Evolutionary conservation across 2,113 vertebrate genomes (phyloP).

Genomic region (Poeciliopsis prolifica): DNA sequence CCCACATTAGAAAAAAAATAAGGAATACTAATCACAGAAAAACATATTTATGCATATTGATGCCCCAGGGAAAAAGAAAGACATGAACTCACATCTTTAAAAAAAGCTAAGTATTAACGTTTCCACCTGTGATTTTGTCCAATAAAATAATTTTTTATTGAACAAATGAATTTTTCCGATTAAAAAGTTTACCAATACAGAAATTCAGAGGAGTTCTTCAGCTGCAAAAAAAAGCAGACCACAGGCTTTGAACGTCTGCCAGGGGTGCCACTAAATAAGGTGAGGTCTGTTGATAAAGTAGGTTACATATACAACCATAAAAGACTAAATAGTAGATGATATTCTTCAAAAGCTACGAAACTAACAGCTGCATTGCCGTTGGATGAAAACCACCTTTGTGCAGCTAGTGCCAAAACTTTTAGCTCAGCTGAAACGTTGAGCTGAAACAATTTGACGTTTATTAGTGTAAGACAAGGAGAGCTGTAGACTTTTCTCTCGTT

Average conservation of each 20-base stretch:
- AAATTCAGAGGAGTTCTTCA: not conserved
- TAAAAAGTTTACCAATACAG: not conserved
- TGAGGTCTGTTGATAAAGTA: too few species aligned
- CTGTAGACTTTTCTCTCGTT: not conserved
- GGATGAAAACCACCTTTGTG: not conserved
- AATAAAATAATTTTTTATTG: not conserved
- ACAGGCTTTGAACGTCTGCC: not conserved
- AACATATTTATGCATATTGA: too few species aligned
- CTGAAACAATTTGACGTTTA: not conserved
- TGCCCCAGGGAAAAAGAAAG: too few species aligned
- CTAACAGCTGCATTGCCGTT: not conserved
- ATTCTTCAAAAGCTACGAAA: not conserved
- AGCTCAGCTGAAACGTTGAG: not conserved
- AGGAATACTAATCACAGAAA: too few species aligned
- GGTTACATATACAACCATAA: too few species aligned
- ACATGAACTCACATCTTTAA: not conserved
- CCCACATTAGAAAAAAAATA: too few species aligned
- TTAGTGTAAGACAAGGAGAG: constrained; percentile 7
- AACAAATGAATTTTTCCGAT: not conserved
- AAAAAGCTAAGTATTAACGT: not conserved
- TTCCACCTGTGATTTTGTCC: not conserved
- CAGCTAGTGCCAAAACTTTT: not conserved
- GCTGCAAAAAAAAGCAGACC: too few species aligned
- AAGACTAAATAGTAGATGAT: not conserved
- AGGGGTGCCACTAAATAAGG: not conserved